Percentiles rank a stretch among this genome's conserved stretches.
phyloP scores from a whole-genome alignment of 2,113 vertebrate species.

The Climacteris rufus region DNA sequence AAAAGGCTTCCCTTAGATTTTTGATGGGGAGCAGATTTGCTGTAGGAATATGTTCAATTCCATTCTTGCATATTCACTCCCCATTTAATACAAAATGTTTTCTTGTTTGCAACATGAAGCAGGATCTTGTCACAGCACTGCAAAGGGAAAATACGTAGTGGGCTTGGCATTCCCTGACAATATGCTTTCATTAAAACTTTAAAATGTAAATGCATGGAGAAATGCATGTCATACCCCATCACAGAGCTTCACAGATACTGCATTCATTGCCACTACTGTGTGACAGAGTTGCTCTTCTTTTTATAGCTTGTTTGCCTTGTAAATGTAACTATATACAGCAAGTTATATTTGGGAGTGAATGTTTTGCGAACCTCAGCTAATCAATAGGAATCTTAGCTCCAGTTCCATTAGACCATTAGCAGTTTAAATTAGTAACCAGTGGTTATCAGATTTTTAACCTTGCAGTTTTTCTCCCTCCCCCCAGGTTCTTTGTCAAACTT shows the following conservation, averaged over 20 bases:
- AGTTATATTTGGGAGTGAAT: background rate
- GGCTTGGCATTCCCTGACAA: slow-evolving; percentile 46
- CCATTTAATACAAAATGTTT: slow-evolving; percentile 53
- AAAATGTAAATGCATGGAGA: slow-evolving; percentile 58
- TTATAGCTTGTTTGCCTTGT: slow-evolving; percentile 18
- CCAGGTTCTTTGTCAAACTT: background rate
- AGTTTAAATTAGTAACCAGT: slow-evolving; percentile 16
- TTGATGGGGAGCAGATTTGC: slow-evolving; percentile 10
- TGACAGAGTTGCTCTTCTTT: slow-evolving; percentile 7
- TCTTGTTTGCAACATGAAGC: slow-evolving; percentile 43
- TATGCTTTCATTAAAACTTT: slow-evolving; percentile 53
- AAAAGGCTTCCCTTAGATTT: background rate
- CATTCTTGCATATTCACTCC: slow-evolving; percentile 47
- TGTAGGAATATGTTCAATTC: slow-evolving; percentile 13
- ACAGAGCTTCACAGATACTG: slow-evolving; percentile 15
- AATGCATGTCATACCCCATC: slow-evolving; percentile 19
- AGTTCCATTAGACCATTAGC: slow-evolving; percentile 1
- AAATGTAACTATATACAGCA: background rate
- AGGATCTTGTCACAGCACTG: slow-evolving; percentile 30
- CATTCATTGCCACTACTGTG: background rate
- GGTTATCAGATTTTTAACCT: background rate
- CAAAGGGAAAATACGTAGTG: slow-evolving; percentile 1
- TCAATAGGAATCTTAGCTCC: background rate
- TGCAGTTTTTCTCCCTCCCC: background rate
- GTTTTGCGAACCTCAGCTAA: background rate